Base-by-base conservation (phyloP, 64 coral and sea anemone species). In the Anthopleura sola region DNA sequence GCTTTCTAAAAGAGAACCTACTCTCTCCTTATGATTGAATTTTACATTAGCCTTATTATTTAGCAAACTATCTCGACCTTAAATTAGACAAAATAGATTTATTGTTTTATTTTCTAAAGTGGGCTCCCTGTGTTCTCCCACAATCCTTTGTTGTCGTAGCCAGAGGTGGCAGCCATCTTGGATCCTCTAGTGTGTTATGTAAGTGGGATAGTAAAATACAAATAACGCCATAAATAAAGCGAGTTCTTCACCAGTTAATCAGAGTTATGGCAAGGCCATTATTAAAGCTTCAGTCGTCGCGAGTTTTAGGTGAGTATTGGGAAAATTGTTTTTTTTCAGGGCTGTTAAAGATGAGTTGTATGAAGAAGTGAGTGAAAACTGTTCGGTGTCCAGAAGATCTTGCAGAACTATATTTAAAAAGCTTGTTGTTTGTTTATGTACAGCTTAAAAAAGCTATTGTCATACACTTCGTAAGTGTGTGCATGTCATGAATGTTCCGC, bases 181-280 rank as follows among this genome's bases (percentile, higher is more conserved):
- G 44, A 44, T 79, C 19, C 15, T 44, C 0, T 20, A 47, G 37
- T 33, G 38, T 79, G 76, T 79, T 79, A 79, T 79, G 76, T 79
- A 79, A 79, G 76, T 79, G 34, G 19, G 10, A 79, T 18, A 79
- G 7, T 79, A 11, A 38, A 24, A 40, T 24, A 37, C 18, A 19
- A 36, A 36, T 37, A 77, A 37, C 32, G 44, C 8, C 24, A 23
- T 24, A 79, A 79, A 23, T 79, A 38, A 44, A 37, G 76, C 36
- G 17, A 79, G 37, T 44, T 79, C 18, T 79, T 44, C 37, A 23
- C 19, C 36, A 24, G 21, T 48, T 44, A 16, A 79, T 48, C 82
- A 38, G 13, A 37, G 36, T 20, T 38, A 91, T 91, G 89, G 89
- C 89, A 29, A 85, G 56, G 37, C 75, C 75, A 36, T 86, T 91